These are phyloP conservation scores for Eulacestoma nigropectus DNA, from an alignment of 2,113 vertebrate genomes.

Conservation along the genomic window DNA sequence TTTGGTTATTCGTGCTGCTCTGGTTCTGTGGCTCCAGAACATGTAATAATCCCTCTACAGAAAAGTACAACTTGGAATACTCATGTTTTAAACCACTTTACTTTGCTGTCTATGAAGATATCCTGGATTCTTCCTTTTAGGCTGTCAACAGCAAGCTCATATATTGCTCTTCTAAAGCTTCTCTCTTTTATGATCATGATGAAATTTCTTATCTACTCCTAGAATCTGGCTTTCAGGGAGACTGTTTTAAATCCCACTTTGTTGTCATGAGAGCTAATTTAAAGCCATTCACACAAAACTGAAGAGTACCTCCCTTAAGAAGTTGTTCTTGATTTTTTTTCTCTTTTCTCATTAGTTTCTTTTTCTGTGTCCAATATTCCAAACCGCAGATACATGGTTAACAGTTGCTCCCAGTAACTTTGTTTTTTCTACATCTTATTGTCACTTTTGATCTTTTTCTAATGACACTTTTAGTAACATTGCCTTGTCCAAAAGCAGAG, in stretches of 20 bases:
- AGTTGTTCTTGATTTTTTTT: neutral
- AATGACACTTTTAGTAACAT: neutral
- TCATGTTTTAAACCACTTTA: neutral
- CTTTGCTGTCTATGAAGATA: neutral
- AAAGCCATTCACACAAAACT: neutral
- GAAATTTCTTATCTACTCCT: neutral
- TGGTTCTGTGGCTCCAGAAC: neutral
- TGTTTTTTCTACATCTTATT: neutral
- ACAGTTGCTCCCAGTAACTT: neutral
- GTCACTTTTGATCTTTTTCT: neutral
- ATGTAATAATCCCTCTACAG: neutral
- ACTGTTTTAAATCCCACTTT: neutral
- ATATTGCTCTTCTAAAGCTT: neutral
- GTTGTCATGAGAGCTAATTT: neutral
- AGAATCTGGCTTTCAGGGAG: neutral
- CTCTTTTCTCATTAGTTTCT: neutral
- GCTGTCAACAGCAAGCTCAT: neutral
- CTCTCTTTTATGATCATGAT: neutral
- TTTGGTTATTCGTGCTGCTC: neutral
- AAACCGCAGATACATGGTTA: neutral
- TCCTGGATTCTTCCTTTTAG: neutral
- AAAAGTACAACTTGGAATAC: neutral
- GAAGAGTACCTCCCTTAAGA: neutral
- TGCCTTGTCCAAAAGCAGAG: neutral
- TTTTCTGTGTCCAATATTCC: neutral